Evolutionary conservation across 2,113 vertebrate species (phyloP).

Genomic region (Litocranius walleri): DNA sequence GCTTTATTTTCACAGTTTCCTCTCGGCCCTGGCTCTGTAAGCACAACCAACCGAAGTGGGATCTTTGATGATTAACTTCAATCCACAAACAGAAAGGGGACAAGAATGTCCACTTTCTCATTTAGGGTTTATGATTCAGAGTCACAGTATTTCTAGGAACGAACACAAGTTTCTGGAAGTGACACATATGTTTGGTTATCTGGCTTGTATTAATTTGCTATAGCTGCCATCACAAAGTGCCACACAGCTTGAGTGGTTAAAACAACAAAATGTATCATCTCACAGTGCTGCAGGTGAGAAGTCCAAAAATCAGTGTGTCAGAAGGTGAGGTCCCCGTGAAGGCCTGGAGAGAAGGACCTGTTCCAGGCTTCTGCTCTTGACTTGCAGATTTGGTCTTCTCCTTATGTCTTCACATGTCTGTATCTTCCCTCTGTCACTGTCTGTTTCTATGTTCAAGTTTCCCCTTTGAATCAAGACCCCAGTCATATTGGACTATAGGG

Average conservation of each 20-base stretch:
- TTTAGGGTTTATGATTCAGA: neutral
- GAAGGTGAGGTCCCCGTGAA: neutral
- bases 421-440: neutral
- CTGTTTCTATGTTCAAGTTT: neutral
- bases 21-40: neutral
- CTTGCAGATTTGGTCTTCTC: accelerated
- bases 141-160: neutral
- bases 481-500: neutral
- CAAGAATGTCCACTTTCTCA: neutral
- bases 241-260: accelerated
- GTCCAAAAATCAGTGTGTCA: no score
- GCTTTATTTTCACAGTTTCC: neutral
- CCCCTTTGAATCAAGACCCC: neutral
- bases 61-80: neutral
- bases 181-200: neutral
- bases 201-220: accelerated
- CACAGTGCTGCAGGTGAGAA: neutral
- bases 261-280: no score
- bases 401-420: neutral
- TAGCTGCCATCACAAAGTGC: accelerated
- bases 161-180: neutral
- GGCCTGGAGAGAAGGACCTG: neutral
- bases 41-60: neutral
- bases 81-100: neutral
- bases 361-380: neutral